Conservation (phyloP, 2,113 vertebrate species). For the Epinephelus moara region DNA sequence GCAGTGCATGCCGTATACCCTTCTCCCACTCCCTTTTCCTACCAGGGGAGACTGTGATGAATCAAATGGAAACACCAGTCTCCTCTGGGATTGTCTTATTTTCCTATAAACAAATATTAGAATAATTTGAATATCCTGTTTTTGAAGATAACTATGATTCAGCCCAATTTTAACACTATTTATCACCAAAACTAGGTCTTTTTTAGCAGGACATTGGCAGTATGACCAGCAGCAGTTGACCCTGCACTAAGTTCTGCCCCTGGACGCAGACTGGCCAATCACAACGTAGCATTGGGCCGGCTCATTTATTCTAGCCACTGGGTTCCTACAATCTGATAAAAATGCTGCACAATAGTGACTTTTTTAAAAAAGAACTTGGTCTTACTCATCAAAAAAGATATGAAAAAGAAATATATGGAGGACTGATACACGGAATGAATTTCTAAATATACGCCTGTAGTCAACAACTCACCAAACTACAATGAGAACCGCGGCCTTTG, state of each 20-base stretch:
- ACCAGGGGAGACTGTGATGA: not conserved
- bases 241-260: too few species aligned
- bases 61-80: not conserved
- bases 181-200: too few species aligned
- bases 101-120: not conserved
- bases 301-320: too few species aligned
- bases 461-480: not conserved
- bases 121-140: not conserved
- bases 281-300: too few species aligned
- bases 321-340: not conserved
- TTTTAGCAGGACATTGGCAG: too few species aligned
- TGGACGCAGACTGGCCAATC: too few species aligned
- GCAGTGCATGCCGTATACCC: not conserved
- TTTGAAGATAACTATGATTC: too few species aligned
- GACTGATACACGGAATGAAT: not conserved
- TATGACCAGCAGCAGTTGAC: too few species aligned
- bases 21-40: too few species aligned
- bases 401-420: not conserved
- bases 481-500: constrained; percentile 10
- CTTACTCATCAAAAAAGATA: not conserved
- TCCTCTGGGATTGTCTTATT: not conserved
- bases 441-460: not conserved
- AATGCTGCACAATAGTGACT: not conserved
- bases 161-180: too few species aligned
- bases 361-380: not conserved